Base-by-base conservation (phyloP, 1,140 invertebrate species). In the Drosophila sulfurigaster region DNA sequence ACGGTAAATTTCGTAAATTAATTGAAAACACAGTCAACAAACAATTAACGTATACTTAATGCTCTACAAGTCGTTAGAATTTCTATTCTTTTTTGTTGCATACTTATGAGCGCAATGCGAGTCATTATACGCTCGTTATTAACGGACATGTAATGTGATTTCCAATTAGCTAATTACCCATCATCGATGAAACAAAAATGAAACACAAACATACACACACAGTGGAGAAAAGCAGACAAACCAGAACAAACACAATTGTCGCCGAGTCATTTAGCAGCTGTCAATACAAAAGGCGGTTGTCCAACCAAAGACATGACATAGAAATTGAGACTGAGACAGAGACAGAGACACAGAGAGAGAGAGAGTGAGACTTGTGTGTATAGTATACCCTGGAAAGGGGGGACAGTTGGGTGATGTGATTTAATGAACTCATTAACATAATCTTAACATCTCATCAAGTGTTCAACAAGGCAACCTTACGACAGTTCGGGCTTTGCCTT, bases 371-470 rank as follows among this genome's bases (percentile, higher is more conserved):
- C 20, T 60, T 11, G 6, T 11, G 5, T 25, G 20, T 25, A 0
- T 25, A 25, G 8, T 15, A 35, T 10, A 20, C 32, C 32, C 25
- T 66, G 7, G 13, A 32, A 48, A 20, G 32, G 41, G 41, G 20
- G 20, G 13, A 10, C 52, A 35, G 13, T 49, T 57, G 58, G 38
- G 15, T 73, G 67, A 79, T 74, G 78, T 88, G 85, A 85, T 83
- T 89, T 89, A 89, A 88, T 88, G 81, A 88, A 85, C 85, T 88
- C 81, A 89, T 88, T 88, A 88, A 85, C 85, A 88, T 88, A 88
- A 88, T 88, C 85, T 88, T 89, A 85, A 85, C 78, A 85, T 89
- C 81, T 81, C 85, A 89, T 89, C 85, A 88, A 81, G 66, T 85
- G 66, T 70, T 81, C 52, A 78, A 83, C 81, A 78, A 78, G 85